Evolutionary conservation across 1,140 invertebrate genomes (phyloP), one percentile per base, ranked within the genome.

Genomic region (Mamestra configurata): DNA sequence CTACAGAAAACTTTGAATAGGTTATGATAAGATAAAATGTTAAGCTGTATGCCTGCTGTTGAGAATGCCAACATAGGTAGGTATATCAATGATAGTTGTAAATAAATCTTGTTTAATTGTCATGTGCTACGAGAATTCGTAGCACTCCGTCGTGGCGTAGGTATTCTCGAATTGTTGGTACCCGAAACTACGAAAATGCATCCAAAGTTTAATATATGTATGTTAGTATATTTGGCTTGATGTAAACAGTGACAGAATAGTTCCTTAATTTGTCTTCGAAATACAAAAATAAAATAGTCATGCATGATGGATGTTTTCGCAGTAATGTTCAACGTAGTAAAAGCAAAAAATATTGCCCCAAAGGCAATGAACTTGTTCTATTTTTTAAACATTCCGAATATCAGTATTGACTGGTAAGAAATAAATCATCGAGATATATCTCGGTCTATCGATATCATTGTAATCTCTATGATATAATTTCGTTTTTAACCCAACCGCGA

Each of bases 301-400:
- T n/a, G n/a, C n/a, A n/a, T n/a, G n/a, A n/a, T n/a, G n/a, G n/a
- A n/a, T n/a, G n/a, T n/a, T 55, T 55, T 24, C 4, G 13, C 46
- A 53, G 24, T 53, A 53, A 18, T 72, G 70, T 59, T 43, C 35
- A 11, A 27, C 46, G 55, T 64, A 86, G 76, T 83, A 82, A 84
- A 85, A 86, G n/a, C n/a, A 43, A 80, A 77, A 86, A 84, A 84
- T 79, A 80, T 87, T 81, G 24, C 55, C 37, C 20, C 55, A 27
- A 20, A 49, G 73, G 73, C 73, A 76, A 76, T 49, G 57, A 76
- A 61, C 22, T 59, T 24, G 73, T 76, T 76, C 22, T 43, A 27
- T 59, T 57, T 76, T 61, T 64, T 27, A 8, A n/a, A 35, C 24
- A 40, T 43, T 49, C 22, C 20, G n/a, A 61, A 61, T 18, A 49